Conservation (phyloP, 2,113 vertebrate genomes). For the Mastomys natalensis region DNA sequence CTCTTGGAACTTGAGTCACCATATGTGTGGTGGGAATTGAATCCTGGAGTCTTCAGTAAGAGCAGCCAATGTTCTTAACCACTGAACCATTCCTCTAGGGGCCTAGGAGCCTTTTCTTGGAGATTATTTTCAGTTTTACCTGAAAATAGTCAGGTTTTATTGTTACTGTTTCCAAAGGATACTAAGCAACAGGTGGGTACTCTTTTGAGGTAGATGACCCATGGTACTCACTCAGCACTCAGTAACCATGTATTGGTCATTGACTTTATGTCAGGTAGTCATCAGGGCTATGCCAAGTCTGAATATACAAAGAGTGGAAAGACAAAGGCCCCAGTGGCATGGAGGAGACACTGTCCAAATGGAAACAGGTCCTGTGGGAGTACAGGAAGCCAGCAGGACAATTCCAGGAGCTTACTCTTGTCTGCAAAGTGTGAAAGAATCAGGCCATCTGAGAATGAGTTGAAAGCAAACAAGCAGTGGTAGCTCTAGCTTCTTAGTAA, state of each 20-base stretch:
- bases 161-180: constrained; percentile 31
- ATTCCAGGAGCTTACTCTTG: neutral
- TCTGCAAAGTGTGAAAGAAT: neutral
- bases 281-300: neutral
- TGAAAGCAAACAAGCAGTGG: constrained; percentile 11
- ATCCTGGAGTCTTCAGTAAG: neutral
- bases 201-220: neutral
- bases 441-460: neutral
- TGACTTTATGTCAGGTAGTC: neutral
- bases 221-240: neutral
- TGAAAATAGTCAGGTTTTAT: neutral
- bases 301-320: neutral
- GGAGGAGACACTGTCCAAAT: neutral
- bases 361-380: neutral
- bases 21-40: neutral
- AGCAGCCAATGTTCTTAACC: neutral
- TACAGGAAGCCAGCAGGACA: neutral
- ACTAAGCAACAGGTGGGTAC: neutral
- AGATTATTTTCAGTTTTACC: constrained; percentile 36
- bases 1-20: neutral
- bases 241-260: neutral
- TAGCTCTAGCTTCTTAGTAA: neutral
- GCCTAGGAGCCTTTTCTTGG: neutral
- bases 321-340: neutral
- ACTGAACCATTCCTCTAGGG: neutral